Percentiles rank a stretch among this genome's conserved stretches.
These are phyloP conservation scores for Ennomos erosarius DNA, from an alignment of 2,888 invertebrate genomes.

Conservation along the genomic window DNA sequence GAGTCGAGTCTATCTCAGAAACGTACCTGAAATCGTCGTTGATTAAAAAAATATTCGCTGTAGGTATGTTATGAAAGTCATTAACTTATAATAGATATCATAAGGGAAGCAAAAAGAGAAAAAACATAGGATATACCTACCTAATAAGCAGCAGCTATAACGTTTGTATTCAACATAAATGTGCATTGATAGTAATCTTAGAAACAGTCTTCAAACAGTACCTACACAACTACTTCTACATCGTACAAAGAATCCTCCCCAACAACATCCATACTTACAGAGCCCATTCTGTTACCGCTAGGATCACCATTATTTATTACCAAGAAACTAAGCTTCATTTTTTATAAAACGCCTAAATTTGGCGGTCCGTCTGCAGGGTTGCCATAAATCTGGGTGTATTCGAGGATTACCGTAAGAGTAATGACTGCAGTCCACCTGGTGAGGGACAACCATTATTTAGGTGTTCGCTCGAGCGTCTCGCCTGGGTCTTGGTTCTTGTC, in stretches of 20 bases:
- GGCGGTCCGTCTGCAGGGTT: conserved; percentile 75
- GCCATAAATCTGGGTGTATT: conserved; percentile 81
- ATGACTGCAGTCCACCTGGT: conserved; percentile 83
- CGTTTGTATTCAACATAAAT: too few relatives aligned
- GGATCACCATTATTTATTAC: conserved; percentile 78
- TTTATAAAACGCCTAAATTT: conserved; percentile 83
- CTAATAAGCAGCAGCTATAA: too few relatives aligned
- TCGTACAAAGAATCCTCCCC: conserved; percentile 3
- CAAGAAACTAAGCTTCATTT: conserved; percentile 79
- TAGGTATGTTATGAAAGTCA: too few relatives aligned
- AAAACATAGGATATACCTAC: too few relatives aligned
- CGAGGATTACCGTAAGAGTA: conserved; percentile 83
- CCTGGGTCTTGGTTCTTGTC: conserved; percentile 39
- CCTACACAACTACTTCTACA: background rate
- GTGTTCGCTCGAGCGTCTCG: conserved; percentile 73
- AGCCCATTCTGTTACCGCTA: conserved; percentile 54
- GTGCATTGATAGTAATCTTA: too few relatives aligned
- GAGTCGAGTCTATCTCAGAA: too few relatives aligned
- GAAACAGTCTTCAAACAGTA: too few relatives aligned
- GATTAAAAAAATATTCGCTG: too few relatives aligned
- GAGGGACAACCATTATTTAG: conserved; percentile 39
- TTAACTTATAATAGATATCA: too few relatives aligned
- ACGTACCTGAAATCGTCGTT: too few relatives aligned
- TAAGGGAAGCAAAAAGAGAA: too few relatives aligned
- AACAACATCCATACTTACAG: conserved; percentile 47